Evolutionary conservation across 2,113 vertebrate species (phyloP), one percentile per base, ranked within the genome.

Genomic region (Gymnogyps californianus): DNA sequence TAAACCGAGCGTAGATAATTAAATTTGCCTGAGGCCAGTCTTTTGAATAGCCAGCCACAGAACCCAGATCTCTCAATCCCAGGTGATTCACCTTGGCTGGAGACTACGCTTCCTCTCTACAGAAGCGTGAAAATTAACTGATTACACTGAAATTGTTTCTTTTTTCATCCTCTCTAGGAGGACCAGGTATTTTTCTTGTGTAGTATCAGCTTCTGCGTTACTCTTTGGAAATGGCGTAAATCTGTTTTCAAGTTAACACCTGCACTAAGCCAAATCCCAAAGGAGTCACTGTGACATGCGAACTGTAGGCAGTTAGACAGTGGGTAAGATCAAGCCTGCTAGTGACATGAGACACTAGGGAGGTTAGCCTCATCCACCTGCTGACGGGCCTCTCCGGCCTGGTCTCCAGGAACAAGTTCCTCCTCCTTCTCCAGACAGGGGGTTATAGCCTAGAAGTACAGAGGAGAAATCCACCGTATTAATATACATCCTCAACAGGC

Each of bases 291-390:
- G 97, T 97, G 97, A 96, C 96, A 97, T 29, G 96, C 52, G 21
- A 95, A 79, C 96, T 84, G 91, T 52, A 97, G 96, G 97, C 98
- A 98, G 96, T 20, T 58, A 83, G 96, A 87, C 74, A 32, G 75
- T 76, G 96, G 97, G 91, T 49, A 70, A 24, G 67, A 81, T 55
- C 83, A 67, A 83, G 76, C 96, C 96, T 94, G 94, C 91, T 88
- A 88, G 96, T 92, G 97, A 94, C 82, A 2, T 6, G 67, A 13
- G 93, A 76, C 97, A 97, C 91, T 21, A 95, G 96, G 97, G 96
- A 95, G 72, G 31, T 97, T 99, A 99, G 97, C 99, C 99, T 99
- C 99, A 99, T 98, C 99, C 99, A 34, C 99, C 99, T 3, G 99
- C 97, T 3, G 99, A 98, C 0, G 99, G 99, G 1, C 99, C 99